Percentiles rank a stretch among this genome's conserved stretches.
Evolutionary conservation across 2,797 vertebrate species (phyloP).

Genomic region (Siniperca undulata): DNA sequence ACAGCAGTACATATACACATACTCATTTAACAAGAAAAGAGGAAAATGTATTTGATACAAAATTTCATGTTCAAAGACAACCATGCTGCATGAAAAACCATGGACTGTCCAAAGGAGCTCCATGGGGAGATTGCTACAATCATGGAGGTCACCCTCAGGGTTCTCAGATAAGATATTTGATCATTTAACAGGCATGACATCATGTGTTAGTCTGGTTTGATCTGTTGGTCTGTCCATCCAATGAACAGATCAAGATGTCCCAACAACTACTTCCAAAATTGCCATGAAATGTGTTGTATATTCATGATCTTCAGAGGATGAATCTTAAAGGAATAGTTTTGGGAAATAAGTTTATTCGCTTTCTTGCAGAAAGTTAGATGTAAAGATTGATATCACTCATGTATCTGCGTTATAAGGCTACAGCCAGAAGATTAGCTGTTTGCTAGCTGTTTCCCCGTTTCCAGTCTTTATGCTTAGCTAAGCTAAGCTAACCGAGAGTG

Average conservation of each 20-base stretch:
- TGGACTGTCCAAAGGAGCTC: neutral
- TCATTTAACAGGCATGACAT: neutral
- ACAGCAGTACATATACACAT: neutral
- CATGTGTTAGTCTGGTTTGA: neutral
- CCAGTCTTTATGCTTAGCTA: neutral
- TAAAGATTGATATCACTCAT: neutral
- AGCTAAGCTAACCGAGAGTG: neutral
- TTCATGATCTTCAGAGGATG: neutral
- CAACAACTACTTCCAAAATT: neutral
- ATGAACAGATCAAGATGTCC: neutral
- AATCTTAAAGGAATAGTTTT: neutral
- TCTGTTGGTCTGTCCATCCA: neutral
- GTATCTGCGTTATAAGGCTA: neutral
- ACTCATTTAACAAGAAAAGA: neutral
- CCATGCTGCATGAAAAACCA: neutral
- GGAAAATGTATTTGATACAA: neutral
- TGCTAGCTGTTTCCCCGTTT: neutral
- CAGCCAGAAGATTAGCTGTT: neutral
- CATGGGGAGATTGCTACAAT: too few relatives aligned
- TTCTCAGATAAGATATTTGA: neutral
- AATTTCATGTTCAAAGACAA: neutral
- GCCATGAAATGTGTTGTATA: neutral
- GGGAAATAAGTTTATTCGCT: neutral
- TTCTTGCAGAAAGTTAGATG: neutral
- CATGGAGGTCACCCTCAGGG: neutral